These are phyloP conservation scores for Amorpha juglandis DNA, from an alignment of 2,888 invertebrate genomes.

Conservation along the genomic window DNA sequence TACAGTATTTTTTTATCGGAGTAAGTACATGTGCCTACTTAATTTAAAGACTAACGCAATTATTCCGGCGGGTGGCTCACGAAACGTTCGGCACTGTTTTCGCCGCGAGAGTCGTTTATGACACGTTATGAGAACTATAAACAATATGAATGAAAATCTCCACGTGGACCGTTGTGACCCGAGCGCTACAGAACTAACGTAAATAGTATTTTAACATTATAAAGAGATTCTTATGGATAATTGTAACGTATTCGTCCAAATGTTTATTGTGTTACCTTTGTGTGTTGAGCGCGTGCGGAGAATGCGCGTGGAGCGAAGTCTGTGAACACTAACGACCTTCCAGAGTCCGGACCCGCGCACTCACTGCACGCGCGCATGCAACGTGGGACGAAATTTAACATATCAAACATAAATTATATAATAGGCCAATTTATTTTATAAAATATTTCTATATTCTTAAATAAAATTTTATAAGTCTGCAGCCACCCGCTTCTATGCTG, in stretches of 20 bases:
- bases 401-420: slow-evolving; percentile 20
- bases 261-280: slow-evolving; percentile 4
- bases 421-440: slow-evolving; percentile 17
- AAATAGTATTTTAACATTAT: not conserved
- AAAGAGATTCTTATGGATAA: slow-evolving; percentile 15
- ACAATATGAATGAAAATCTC: not conserved
- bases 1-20: slow-evolving; percentile 36
- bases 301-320: not conserved
- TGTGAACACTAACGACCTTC: too few species aligned
- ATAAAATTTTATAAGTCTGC: slow-evolving; percentile 20
- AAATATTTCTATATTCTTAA: slow-evolving; percentile 11
- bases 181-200: not conserved
- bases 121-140: not conserved
- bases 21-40: slow-evolving; percentile 45
- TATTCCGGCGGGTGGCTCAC: slow-evolving; percentile 16
- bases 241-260: slow-evolving; percentile 17
- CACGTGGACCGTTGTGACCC: not conserved
- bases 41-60: slow-evolving; percentile 36
- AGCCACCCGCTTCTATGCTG: slow-evolving; percentile 28
- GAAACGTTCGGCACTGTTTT: not conserved
- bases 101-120: not conserved
- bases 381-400: not conserved
- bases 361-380: not conserved
- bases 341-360: not conserved
- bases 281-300: not conserved